phyloP scores from a whole-genome alignment of 1,140 invertebrate species.

The Phortica variegata region DNA sequence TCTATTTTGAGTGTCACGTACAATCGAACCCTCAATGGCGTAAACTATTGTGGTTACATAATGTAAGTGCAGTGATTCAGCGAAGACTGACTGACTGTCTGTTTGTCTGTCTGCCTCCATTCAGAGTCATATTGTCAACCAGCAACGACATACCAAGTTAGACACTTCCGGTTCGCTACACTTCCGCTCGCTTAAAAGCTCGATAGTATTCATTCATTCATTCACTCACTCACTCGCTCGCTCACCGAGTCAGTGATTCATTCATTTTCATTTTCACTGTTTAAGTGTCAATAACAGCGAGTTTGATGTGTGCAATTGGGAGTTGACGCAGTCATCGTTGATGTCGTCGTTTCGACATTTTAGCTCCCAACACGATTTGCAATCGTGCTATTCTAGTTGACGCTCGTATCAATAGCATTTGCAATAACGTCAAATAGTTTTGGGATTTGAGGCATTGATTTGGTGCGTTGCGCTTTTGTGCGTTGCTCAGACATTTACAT shows the following conservation, averaged over 20 bases:
- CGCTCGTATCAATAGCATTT: not conserved
- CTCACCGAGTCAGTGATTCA: too few species aligned
- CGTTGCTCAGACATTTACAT: slow-evolving; percentile 33
- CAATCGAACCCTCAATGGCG: slow-evolving; percentile 81
- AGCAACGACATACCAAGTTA: too few species aligned
- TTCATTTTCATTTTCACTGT: slow-evolving; percentile 20
- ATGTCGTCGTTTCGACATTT: slow-evolving; percentile 42
- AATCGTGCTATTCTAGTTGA: not conserved
- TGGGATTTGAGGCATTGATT: slow-evolving; percentile 51
- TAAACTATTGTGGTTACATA: slow-evolving; percentile 83
- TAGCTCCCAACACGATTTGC: slow-evolving; percentile 32
- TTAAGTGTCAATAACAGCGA: slow-evolving; percentile 52
- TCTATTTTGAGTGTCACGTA: slow-evolving; percentile 91
- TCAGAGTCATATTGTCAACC: too few species aligned
- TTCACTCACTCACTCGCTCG: too few species aligned
- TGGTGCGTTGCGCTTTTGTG: slow-evolving; percentile 7
- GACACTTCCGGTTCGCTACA: too few species aligned
- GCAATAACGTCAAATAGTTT: slow-evolving; percentile 37
- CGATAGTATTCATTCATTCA: too few species aligned
- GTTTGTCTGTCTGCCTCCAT: slow-evolving; percentile 33
- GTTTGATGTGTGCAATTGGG: slow-evolving; percentile 30
- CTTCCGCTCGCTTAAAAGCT: too few species aligned
- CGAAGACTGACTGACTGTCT: slow-evolving; percentile 27
- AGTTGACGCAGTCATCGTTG: slow-evolving; percentile 15
- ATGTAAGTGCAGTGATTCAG: slow-evolving; percentile 64